These are phyloP conservation scores for Dione vanillae DNA, from an alignment of 2,888 invertebrate species.

Conservation along the genomic window DNA sequence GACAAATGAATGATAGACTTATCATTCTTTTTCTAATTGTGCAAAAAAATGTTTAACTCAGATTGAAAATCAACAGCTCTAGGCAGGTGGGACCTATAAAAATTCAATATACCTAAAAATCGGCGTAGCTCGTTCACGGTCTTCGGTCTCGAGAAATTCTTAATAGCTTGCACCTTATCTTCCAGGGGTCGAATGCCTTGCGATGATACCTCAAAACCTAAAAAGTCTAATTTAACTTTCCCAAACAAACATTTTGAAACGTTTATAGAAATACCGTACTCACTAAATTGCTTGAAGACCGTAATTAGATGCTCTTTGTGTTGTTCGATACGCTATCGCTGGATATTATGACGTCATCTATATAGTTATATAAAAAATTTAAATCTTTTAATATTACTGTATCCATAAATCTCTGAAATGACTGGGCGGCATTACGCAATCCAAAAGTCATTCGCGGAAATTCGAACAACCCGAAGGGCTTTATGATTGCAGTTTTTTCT, in stretches of 20 bases:
- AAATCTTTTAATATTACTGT: conserved; percentile 41
- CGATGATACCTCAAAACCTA: too few relatives aligned
- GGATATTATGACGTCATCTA: conserved; percentile 53
- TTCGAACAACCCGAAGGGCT: conserved; percentile 53
- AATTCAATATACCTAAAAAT: conserved; percentile 47
- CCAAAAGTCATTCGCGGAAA: conserved; percentile 44
- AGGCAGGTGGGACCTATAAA: conserved; percentile 43
- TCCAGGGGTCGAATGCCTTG: conserved; percentile 7
- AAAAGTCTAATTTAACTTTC: too few relatives aligned
- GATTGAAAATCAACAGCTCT: conserved; percentile 25
- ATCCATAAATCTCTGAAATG: conserved; percentile 54
- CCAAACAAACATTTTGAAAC: conserved; percentile 40
- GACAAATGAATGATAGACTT: conserved; percentile 44
- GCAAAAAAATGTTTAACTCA: conserved; percentile 32
- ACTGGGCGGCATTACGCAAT: conserved; percentile 51
- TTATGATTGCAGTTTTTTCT: conserved; percentile 42
- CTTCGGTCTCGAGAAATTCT: conserved; percentile 40
- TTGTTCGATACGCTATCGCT: conserved; percentile 46
- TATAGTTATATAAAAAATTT: conserved; percentile 50
- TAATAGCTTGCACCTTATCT: conserved; percentile 35
- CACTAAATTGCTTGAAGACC: conserved; percentile 42
- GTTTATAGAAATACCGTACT: conserved; percentile 40
- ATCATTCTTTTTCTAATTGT: conserved; percentile 44
- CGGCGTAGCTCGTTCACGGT: conserved; percentile 41
- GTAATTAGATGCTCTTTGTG: conserved; percentile 37